A percentile compares a stretch with the other conserved stretches of the same genome.
Conservation (phyloP, 2,888 invertebrate genomes). For the Archips crataeganus region DNA sequence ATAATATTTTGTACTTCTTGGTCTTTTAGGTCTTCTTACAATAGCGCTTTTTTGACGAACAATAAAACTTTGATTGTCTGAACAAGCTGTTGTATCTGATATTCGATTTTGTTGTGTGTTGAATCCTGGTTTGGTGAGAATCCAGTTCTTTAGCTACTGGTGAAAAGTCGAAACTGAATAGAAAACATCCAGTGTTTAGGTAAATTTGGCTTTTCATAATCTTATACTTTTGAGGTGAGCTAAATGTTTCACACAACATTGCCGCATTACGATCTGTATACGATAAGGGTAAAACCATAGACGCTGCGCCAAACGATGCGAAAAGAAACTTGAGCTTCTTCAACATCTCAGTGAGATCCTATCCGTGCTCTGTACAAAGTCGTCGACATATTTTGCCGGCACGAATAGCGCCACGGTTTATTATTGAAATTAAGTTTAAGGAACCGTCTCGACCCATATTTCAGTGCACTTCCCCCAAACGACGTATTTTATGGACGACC, state of each 20-base stretch:
- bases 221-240: no score
- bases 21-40: not conserved
- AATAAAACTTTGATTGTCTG: not conserved
- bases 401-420: constrained; percentile 1
- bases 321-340: not conserved
- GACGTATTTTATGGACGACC: constrained; percentile 40
- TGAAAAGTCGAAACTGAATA: not conserved
- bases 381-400: not conserved
- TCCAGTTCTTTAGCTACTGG: not conserved
- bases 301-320: not conserved
- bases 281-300: not conserved
- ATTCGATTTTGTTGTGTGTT: no score
- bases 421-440: constrained; percentile 27
- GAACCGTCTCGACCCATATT: constrained; percentile 13
- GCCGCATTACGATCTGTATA: no score
- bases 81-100: not conserved
- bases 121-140: not conserved
- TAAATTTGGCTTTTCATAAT: no score
- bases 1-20: not conserved
- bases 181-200: not conserved
- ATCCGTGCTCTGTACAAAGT: not conserved
- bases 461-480: constrained; percentile 31
- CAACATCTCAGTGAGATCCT: not conserved
- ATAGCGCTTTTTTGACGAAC: not conserved
- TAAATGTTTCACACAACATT: no score